Base-by-base conservation (phyloP, 2,113 vertebrate genomes). In the Alouatta palliata region DNA sequence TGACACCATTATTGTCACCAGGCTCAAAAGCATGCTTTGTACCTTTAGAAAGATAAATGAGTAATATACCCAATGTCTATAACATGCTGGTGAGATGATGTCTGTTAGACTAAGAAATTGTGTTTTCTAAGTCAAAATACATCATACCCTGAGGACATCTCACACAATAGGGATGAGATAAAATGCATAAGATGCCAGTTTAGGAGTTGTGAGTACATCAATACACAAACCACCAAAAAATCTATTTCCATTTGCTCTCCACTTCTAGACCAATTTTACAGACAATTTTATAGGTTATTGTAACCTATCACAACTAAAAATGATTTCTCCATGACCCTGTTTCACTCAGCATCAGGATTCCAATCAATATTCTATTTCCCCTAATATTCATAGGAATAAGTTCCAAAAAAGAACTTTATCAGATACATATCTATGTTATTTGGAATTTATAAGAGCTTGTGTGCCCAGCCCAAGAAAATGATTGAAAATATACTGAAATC, bases 301-400 rank as follows among this genome's bases (percentile, higher is more conserved):
- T 81, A 84, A 93, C 20, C 45, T 77, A 19, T 66, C 75, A 84
- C 45, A 61, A 56, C 49, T 87, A 75, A 85, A 89, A 93, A 92
- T 1, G 1, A 40, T 82, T 92, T 97, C 84, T 82, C 64, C 35
- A 25, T 21, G 73, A 91, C 19, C 43, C 80, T 87, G 9, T 90
- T 91, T 94, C 68, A 93, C 71, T 94, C 43, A 84, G 10, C 23
- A 71, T 86, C 43, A 77, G 52, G 21, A 95, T 71, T 94, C 32
- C 19, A 90, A 81, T 96, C 96, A 93, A 56, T 93, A 80, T 43
- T 37, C 71, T 77, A 92, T 92, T 93, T 94, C 84, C n/a, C 61
- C 70, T 96, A 27, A 70, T 95, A 93, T 87, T 90, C 56, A 94
- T 40, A 54, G 49, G 68, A 80, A 73, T 49, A 37, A 40, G 5